Base-by-base conservation (phyloP, 2,888 invertebrate genomes). In the Drosophila cyrtoloma region DNA sequence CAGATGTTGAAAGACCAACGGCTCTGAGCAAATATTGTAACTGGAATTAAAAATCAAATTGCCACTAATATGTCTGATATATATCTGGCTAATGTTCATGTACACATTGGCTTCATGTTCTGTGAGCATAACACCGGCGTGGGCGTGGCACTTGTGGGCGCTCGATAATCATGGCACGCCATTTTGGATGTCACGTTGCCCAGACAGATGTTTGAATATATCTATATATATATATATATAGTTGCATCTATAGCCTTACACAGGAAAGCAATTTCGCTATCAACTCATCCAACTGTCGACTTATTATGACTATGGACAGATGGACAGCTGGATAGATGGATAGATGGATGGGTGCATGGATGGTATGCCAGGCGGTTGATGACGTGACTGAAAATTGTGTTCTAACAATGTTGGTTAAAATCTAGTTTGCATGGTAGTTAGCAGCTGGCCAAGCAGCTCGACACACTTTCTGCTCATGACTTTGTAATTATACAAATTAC, bases 371-470 rank as follows among this genome's bases (percentile, higher is more conserved):
- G 37, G 37, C 42, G 30, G 58, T 62, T 61, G 75, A 53, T 82
- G 80, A 79, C 89, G 84, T 86, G 89, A 77, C 86, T 79, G 71
- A 65, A 82, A 86, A 86, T 86, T 82, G 79, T 74, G 77, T 80
- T 82, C 82, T 82, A 89, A 89, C 84, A 67, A 81, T 80, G 77
- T 79, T 81, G 77, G 75, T 77, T 83, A 79, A 77, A 75, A 76
- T 78, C 75, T 77, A 89, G 66, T 90, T 88, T 86, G 77, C 81
- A 83, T 80, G 80, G 77, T 78, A 75, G 79, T 89, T 86, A 90
- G 77, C 88, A 90, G 75, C 86, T 71, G 62, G 67, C 52, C 58
- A 59, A 35, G 37, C 47, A 57, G 58, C 59, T 75, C 62, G 58
- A 55, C 63, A 70, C 58, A 58, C 51, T 71, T 75, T 60, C 44